Evolutionary conservation across 2,888 invertebrate genomes (phyloP).

Genomic region (Dimorphilus gyrociliatus): DNA sequence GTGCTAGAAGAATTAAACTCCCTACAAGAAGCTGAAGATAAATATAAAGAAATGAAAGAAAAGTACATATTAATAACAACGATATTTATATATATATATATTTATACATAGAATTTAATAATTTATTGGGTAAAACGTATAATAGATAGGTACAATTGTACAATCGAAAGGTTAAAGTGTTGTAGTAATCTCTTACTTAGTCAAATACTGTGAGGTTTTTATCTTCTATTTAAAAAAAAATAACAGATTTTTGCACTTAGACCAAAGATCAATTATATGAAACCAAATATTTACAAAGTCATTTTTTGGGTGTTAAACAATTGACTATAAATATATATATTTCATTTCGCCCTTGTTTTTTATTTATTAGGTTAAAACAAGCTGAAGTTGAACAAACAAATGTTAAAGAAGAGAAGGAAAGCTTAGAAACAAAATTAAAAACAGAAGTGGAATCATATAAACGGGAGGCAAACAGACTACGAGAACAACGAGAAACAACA

Average conservation of each 20-base stretch:
- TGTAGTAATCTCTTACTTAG: no score
- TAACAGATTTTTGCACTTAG: no score
- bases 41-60: conserved; percentile 62
- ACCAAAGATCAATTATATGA: no score
- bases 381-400: conserved; percentile 67
- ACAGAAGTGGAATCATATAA: conserved; percentile 46
- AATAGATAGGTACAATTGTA: background rate
- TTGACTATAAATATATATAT: no score
- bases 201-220: no score
- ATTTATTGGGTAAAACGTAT: background rate
- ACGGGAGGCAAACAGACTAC: conserved; percentile 47
- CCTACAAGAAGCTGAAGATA: conserved; percentile 59
- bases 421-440: conserved; percentile 59
- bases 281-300: background rate
- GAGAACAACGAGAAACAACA: conserved; percentile 13
- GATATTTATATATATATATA: background rate
- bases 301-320: no score
- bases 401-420: conserved; percentile 38
- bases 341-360: no score
- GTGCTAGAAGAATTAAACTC: conserved; percentile 54
- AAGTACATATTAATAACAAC: conserved; percentile 23
- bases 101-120: background rate
- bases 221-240: no score
- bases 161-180: no score
- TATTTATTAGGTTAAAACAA: conserved; percentile 46